Evolutionary conservation across 2,797 vertebrate species (phyloP).

Genomic region (Gallinago stenura): DNA sequence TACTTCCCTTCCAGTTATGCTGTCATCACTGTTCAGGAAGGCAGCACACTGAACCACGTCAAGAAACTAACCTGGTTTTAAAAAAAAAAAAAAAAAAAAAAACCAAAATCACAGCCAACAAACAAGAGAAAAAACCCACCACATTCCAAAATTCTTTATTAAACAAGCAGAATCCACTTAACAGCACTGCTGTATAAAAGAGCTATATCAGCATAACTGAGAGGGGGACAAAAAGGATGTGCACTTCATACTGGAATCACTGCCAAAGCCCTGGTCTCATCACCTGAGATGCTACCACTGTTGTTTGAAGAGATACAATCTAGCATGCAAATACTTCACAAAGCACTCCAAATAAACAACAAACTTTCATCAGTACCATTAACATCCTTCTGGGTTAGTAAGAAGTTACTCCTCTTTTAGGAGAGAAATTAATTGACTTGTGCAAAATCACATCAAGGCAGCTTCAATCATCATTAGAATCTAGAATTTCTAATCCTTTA

Average conservation of each 20-base stretch:
- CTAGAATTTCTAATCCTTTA: neutral
- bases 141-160: neutral
- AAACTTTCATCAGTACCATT: neutral
- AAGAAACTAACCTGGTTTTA: neutral
- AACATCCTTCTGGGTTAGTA: neutral
- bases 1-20: neutral
- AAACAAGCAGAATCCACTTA: neutral
- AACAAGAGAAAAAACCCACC: neutral
- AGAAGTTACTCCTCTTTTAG: neutral
- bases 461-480: neutral
- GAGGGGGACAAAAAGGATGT: neutral
- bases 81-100: neutral
- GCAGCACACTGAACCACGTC: neutral
- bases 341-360: neutral
- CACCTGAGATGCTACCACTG: neutral
- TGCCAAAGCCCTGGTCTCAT: neutral
- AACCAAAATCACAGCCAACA: neutral
- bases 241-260: neutral
- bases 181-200: neutral
- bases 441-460: neutral
- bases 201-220: neutral
- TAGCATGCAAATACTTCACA: neutral
- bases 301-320: neutral
- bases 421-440: neutral
- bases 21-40: neutral